These are phyloP conservation scores for Periophthalmus magnuspinnatus DNA, from an alignment of 2,797 vertebrate species.

Conservation along the genomic window DNA sequence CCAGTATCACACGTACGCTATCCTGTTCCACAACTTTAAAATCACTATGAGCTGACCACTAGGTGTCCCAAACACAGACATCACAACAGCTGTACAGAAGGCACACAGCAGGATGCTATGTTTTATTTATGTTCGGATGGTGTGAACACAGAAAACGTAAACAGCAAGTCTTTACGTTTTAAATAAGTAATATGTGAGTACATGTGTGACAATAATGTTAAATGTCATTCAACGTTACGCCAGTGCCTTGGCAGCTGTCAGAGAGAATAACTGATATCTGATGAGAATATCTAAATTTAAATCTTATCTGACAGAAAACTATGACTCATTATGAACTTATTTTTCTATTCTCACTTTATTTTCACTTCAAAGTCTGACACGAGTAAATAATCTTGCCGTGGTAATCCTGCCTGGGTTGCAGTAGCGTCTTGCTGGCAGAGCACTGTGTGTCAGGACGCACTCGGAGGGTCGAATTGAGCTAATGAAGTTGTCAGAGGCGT, in stretches of 20 bases:
- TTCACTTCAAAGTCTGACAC: not conserved
- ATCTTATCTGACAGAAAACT: not conserved
- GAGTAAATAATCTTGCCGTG: not conserved
- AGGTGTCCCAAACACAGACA: conserved; percentile 24
- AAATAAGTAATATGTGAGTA: not conserved
- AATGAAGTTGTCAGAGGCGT: conserved; percentile 95
- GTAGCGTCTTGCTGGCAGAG: conserved; percentile 74
- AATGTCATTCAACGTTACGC: not conserved
- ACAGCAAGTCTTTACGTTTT: not conserved
- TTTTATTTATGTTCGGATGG: not conserved
- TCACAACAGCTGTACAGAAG: not conserved
- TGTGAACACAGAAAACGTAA: not conserved
- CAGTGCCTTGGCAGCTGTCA: not conserved
- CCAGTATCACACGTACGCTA: conserved; percentile 56
- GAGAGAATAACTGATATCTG: not conserved
- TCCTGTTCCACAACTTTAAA: conserved; percentile 60
- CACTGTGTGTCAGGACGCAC: conserved; percentile 63
- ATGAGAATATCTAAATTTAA: no score
- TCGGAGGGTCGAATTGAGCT: conserved; percentile 72
- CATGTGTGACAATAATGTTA: not conserved
- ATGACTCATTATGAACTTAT: no score
- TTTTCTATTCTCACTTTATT: not conserved
- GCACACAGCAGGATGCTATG: conserved; percentile 6
- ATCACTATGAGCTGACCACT: conserved; percentile 45
- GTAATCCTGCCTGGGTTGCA: conserved; percentile 21